Percentiles rank a stretch among this genome's conserved stretches.
These are phyloP conservation scores for Exaiptasia diaphana DNA, from an alignment of 64 coral and sea anemone species.

Conservation along the genomic window DNA sequence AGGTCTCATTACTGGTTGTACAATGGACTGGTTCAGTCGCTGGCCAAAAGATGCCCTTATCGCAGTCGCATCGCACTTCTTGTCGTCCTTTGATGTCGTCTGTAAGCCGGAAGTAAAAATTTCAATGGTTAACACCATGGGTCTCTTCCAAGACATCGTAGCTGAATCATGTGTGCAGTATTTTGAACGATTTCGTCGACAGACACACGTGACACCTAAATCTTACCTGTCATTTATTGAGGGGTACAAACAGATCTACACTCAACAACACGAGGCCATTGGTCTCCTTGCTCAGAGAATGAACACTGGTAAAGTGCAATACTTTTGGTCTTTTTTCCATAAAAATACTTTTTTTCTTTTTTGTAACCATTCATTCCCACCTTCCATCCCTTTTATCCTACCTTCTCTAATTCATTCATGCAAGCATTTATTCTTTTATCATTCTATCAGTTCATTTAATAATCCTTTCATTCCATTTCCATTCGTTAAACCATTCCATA, in stretches of 20 bases:
- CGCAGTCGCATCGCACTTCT: constrained; percentile 89
- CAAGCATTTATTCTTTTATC: too few species aligned
- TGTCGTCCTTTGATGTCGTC: constrained; percentile 75
- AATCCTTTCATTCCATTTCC: too few species aligned
- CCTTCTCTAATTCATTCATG: too few species aligned
- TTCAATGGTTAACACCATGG: constrained; percentile 94
- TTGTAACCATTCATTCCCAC: too few species aligned
- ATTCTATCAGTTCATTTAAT: too few species aligned
- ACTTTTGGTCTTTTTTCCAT: too few species aligned
- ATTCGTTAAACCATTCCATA: too few species aligned
- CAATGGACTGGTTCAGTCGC: constrained; percentile 99
- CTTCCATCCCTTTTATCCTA: too few species aligned
- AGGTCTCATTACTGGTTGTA: constrained; percentile 93
- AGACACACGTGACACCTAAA: constrained; percentile 93
- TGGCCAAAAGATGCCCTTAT: constrained; percentile 98
- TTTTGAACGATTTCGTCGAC: constrained; percentile 93
- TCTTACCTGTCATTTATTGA: constrained; percentile 89
- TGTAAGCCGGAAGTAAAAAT: constrained; percentile 81
- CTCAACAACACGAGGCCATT: constrained; percentile 73
- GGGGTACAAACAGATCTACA: constrained; percentile 93
- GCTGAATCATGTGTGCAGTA: constrained; percentile 91
- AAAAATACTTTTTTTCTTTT: too few species aligned
- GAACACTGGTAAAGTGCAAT: too few species aligned
- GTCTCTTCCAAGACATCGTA: constrained; percentile 93
- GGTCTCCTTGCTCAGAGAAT: constrained; percentile 62